Evolutionary conservation across 2,888 invertebrate species (phyloP).

Genomic region (Zaprionus bogoriensis): DNA sequence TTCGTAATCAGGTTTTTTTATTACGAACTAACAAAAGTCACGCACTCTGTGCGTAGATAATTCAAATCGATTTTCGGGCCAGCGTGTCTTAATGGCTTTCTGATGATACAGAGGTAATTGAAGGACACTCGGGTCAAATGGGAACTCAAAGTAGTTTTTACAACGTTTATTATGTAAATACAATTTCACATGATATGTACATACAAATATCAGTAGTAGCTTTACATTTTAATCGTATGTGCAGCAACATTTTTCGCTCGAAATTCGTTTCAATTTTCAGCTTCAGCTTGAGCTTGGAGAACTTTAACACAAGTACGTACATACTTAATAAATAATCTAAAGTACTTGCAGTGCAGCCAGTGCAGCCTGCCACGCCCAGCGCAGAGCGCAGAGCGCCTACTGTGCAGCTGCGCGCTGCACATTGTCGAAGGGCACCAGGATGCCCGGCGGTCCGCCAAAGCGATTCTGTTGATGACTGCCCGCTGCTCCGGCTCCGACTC

Average conservation of each 20-base stretch:
- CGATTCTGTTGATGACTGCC: conserved; percentile 57
- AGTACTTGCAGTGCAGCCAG: conserved; percentile 53
- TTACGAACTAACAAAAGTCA: too few relatives aligned
- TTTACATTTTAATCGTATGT: conserved; percentile 3
- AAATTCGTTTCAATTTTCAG: conserved; percentile 36
- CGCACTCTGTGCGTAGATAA: conserved; percentile 10
- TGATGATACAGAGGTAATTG: conserved; percentile 24
- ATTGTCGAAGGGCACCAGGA: conserved; percentile 81
- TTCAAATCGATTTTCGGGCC: background rate
- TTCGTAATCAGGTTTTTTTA: too few relatives aligned
- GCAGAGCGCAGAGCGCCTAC: conserved; percentile 26
- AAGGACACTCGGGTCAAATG: background rate
- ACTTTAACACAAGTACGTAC: conserved; percentile 60
- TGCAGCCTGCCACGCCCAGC: conserved; percentile 10
- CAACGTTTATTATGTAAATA: conserved; percentile 47
- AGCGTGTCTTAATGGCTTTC: conserved; percentile 43
- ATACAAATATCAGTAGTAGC: conserved; percentile 19
- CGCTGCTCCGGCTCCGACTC: conserved; percentile 4
- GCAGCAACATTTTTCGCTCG: conserved; percentile 7
- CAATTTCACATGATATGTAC: conserved; percentile 36
- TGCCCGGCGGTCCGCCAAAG: conserved; percentile 82
- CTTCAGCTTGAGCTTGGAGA: conserved; percentile 31
- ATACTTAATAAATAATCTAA: conserved; percentile 73
- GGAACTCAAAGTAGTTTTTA: conserved; percentile 14
- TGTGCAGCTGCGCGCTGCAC: conserved; percentile 55